Conservation (phyloP, 2,113 vertebrate genomes). For the Ploceus nigricollis region DNA sequence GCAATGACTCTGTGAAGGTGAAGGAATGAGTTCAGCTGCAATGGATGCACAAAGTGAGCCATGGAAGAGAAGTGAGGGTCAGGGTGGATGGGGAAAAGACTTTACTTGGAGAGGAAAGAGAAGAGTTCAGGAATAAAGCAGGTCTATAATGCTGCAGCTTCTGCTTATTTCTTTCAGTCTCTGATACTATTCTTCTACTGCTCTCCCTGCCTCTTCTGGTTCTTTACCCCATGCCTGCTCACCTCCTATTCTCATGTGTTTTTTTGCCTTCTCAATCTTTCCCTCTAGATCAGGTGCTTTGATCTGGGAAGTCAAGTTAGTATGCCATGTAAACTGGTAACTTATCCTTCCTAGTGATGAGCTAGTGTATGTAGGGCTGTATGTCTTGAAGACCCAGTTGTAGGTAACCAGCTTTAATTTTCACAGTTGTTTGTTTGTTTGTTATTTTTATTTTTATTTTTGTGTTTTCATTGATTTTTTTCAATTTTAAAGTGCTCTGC, state of each 20-base stretch:
- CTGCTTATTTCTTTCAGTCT: neutral
- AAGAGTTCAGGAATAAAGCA: neutral
- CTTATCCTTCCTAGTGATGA: neutral
- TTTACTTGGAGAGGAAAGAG: neutral
- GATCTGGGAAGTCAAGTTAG: neutral
- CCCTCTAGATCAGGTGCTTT: neutral
- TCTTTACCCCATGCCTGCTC: neutral
- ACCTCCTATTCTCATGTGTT: neutral
- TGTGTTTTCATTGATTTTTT: neutral
- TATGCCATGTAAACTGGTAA: neutral
- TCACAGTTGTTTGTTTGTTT: neutral
- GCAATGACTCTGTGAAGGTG: neutral
- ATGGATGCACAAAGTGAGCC: neutral
- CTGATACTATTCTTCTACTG: neutral
- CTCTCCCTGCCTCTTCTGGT: neutral
- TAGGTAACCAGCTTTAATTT: neutral
- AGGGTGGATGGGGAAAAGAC: neutral
- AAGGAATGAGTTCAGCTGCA: neutral
- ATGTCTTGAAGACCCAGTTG: neutral
- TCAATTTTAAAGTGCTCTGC: neutral
- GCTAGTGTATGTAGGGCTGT: rapidly evolving
- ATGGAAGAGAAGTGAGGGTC: neutral
- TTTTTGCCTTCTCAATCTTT: neutral
- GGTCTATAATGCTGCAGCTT: neutral
- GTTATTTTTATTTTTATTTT: neutral